Conservation (phyloP, 1,140 invertebrate genomes). For the Eufriesea mexicana region DNA sequence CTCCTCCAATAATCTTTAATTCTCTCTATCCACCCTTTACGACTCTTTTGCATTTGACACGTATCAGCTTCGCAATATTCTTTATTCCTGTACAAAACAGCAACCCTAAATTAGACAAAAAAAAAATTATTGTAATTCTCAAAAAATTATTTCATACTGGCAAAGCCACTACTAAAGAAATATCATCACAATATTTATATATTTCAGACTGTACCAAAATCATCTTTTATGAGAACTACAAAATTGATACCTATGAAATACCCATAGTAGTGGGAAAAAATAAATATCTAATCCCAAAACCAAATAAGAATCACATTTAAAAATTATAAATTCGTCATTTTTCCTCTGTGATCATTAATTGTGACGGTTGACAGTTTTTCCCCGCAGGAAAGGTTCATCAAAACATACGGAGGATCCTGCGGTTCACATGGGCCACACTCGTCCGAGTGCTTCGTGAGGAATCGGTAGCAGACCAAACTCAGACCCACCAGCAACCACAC, state of each 20-base stretch:
- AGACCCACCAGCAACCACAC: constrained; percentile 71
- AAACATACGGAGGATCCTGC: constrained; percentile 59
- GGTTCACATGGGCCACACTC: constrained; percentile 58
- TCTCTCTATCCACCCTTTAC: constrained; percentile 44
- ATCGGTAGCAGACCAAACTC: constrained; percentile 69
- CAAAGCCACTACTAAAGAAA: too few relatives aligned
- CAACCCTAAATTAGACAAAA: constrained; percentile 53
- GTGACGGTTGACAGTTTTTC: background rate
- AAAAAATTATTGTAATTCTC: background rate
- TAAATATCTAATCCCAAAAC: too few relatives aligned
- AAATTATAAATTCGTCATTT: too few relatives aligned
- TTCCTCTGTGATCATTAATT: too few relatives aligned
- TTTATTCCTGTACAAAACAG: constrained; percentile 68
- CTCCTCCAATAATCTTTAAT: constrained; percentile 62
- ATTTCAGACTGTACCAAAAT: too few relatives aligned
- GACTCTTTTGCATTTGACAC: constrained; percentile 23
- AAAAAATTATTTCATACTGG: too few relatives aligned
- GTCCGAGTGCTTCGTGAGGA: constrained; percentile 57
- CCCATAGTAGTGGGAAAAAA: too few relatives aligned
- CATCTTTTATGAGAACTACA: too few relatives aligned
- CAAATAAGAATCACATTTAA: too few relatives aligned
- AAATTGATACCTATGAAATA: too few relatives aligned
- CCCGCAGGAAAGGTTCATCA: background rate
- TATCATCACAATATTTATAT: too few relatives aligned
- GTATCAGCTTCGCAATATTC: constrained; percentile 65